phyloP scores from a whole-genome alignment of 2,113 vertebrate genomes.

The Jacana jacana region DNA sequence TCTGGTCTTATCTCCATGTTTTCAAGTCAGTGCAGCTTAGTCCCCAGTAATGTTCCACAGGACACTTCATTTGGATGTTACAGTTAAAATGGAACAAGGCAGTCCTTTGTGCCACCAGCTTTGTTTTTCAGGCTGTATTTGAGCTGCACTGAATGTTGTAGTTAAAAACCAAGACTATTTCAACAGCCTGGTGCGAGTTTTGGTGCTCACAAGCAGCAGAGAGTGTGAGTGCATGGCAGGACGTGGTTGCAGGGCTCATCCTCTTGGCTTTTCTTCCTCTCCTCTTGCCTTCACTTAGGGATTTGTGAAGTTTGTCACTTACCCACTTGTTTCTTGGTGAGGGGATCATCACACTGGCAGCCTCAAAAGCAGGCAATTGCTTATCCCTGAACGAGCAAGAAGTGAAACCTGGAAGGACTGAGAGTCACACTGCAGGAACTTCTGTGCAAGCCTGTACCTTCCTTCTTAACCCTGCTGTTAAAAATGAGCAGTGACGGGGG shows the following conservation, averaged over 20 bases:
- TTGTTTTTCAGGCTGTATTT: neutral
- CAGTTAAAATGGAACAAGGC: neutral
- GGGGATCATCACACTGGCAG: neutral
- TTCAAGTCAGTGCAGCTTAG: neutral
- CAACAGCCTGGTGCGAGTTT: neutral
- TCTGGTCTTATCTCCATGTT: neutral
- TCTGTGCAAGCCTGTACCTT: neutral
- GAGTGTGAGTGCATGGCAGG: neutral
- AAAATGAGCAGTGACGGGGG: neutral
- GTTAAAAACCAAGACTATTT: neutral
- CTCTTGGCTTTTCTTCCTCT: neutral
- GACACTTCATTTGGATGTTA: neutral
- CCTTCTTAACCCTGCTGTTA: neutral
- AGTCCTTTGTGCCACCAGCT: neutral
- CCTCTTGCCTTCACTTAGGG: neutral
- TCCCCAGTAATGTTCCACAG: neutral
- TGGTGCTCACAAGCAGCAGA: neutral
- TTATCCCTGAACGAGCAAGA: neutral
- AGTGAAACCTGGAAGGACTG: neutral
- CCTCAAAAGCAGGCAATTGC: neutral
- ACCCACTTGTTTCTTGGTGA: fast-evolving
- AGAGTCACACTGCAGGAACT: neutral
- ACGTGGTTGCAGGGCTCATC: neutral
- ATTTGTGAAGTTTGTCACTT: neutral
- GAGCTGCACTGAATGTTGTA: neutral